Evolutionary conservation across 2,113 vertebrate species (phyloP).

Genomic region (Neodontobutis hainanensis): DNA sequence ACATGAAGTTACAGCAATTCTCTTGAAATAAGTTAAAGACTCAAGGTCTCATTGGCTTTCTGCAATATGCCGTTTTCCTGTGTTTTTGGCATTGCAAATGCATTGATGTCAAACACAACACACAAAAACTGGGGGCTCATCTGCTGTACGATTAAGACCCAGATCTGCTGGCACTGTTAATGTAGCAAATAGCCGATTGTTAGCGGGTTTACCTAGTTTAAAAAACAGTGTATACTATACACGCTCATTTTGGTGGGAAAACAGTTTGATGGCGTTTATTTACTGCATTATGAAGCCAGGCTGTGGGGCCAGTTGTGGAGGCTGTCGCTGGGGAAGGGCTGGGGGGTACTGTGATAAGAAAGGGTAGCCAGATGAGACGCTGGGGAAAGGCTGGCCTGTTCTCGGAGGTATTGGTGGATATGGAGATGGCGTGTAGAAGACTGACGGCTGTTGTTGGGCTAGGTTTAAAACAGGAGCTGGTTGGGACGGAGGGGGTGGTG

Average conservation of each 20-base stretch:
- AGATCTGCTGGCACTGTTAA: neutral
- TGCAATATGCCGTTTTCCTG: too few species aligned
- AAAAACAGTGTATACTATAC: too few species aligned
- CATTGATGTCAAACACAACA: too few species aligned
- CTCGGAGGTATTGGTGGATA: constrained; percentile 90
- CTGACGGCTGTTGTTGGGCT: constrained; percentile 66
- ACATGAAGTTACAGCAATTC: too few species aligned
- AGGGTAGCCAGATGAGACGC: constrained; percentile 76
- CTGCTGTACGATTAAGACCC: neutral
- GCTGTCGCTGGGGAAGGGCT: too few species aligned
- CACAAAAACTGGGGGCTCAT: neutral
- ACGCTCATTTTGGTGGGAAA: too few species aligned
- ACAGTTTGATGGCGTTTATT: too few species aligned
- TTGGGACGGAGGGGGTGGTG: constrained; percentile 82
- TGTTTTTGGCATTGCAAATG: too few species aligned
- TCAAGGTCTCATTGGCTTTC: too few species aligned
- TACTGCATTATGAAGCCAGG: too few species aligned
- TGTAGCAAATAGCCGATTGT: neutral
- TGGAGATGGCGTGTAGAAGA: constrained; percentile 71
- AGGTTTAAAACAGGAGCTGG: constrained; percentile 75
- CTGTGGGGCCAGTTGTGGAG: too few species aligned
- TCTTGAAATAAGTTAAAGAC: too few species aligned
- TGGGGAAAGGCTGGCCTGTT: constrained; percentile 73
- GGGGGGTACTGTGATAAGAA: constrained; percentile 85
- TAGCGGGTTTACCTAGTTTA: neutral